These are phyloP conservation scores for Barbus barbus DNA, from an alignment of 2,113 vertebrate species.

Conservation along the genomic window DNA sequence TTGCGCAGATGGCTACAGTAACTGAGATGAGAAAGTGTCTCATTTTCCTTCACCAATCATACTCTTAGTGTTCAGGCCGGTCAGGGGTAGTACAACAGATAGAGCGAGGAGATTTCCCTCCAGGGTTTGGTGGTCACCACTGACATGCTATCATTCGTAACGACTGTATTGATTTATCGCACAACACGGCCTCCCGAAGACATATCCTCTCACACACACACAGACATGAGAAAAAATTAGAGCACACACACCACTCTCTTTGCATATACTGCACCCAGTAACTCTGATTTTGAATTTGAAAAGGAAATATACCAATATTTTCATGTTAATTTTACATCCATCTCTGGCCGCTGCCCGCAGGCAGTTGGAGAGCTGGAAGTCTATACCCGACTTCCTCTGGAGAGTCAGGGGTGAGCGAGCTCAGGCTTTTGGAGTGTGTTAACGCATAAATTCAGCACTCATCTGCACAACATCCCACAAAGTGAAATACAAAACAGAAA, in stretches of 20 bases:
- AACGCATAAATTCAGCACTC: slow-evolving; percentile 54
- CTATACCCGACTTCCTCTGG: slow-evolving; percentile 42
- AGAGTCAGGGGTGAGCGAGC: slow-evolving; percentile 50
- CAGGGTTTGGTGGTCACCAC: slow-evolving; percentile 14
- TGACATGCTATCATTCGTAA: slow-evolving; percentile 10
- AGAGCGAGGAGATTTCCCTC: slow-evolving; percentile 1
- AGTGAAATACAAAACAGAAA: slow-evolving; percentile 13
- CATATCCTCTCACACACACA: slow-evolving; percentile 34
- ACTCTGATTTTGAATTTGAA: slow-evolving; percentile 7
- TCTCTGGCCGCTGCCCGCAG: slow-evolving; percentile 43
- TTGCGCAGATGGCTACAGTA: slow-evolving; percentile 8
- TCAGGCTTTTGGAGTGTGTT: slow-evolving; percentile 48
- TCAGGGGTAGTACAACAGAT: slow-evolving; percentile 21
- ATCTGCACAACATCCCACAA: slow-evolving; percentile 33
- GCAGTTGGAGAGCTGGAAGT: slow-evolving; percentile 48
- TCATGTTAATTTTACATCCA: not conserved
- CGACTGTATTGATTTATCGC: slow-evolving; percentile 28
- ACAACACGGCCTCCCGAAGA: slow-evolving; percentile 5
- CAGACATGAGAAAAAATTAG: slow-evolving; percentile 39
- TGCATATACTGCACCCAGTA: not conserved
- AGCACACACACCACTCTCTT: slow-evolving; percentile 8
- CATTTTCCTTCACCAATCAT: slow-evolving; percentile 29
- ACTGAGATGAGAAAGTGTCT: slow-evolving; percentile 27
- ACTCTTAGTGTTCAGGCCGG: not conserved
- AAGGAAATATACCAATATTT: slow-evolving; percentile 10